Base-by-base conservation (phyloP, 2,797 vertebrate genomes). In the Gouania willdenowi region DNA sequence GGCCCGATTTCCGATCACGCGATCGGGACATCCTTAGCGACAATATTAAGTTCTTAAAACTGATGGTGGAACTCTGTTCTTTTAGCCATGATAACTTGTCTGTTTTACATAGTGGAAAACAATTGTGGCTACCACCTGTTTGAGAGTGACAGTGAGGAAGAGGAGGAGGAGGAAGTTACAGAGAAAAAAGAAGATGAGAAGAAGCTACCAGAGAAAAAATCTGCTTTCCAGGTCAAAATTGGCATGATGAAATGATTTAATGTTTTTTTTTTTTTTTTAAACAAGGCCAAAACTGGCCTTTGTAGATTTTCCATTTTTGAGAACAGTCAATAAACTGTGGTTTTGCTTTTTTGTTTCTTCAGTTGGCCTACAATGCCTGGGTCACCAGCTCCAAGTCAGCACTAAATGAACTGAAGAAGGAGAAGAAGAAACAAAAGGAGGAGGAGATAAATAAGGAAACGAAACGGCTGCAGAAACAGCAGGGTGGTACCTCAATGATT, bases 321-420 rank as follows among this genome's bases (percentile, higher is more conserved):
- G n/a, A n/a, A n/a, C n/a, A n/a, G n/a, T n/a, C n/a, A n/a, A n/a
- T n/a, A n/a, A n/a, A n/a, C n/a, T 1, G 3, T 20, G 6, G 5
- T 6, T 30, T 7, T 46, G 6, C 52, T 22, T 58, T 7, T 63
- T 14, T 51, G 6, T 19, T 40, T 3, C 44, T 13, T 1, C 57
- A 90, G 91, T 64, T 91, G 56, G 83, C 87, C 0, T 88, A 88
- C 28, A 59, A 89, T 2, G 87, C 91, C 24, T 91, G 86, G 88
- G 69, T 82, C 20, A 87, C 81, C 17, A 86, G 86, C 57, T 77
- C 88, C 0, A 85, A 71, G 43, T 69, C 70, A 3, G 88, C 90
- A 5, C 79, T 91, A 6, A 75, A 72, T 49, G 75, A 71, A 40
- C 60, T 90, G 57, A 75, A 88, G 43, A 81, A 59, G 41, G 87